These are phyloP conservation scores for Ormyrus thymus DNA, from an alignment of 2,888 invertebrate species.

Conservation along the genomic window DNA sequence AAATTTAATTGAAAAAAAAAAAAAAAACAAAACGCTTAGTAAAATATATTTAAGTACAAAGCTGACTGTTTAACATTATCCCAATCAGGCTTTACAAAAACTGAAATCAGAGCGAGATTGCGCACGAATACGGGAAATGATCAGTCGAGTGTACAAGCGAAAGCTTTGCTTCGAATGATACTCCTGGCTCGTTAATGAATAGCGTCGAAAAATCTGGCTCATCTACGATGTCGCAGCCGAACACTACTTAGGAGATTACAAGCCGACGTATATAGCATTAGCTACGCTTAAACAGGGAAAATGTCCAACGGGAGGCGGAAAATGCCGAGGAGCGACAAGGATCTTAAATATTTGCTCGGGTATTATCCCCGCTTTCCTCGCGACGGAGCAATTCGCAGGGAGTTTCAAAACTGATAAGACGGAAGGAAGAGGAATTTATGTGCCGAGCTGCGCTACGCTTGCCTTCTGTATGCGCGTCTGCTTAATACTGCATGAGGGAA, in stretches of 20 bases:
- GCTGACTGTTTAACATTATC: too few relatives aligned
- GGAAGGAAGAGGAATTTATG: not conserved
- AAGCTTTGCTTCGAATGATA: slow-evolving; percentile 17
- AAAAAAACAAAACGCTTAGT: too few relatives aligned
- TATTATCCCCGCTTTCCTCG: slow-evolving; percentile 24
- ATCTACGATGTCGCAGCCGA: not conserved
- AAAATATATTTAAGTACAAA: too few relatives aligned
- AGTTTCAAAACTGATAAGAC: slow-evolving; percentile 30
- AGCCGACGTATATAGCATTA: not conserved
- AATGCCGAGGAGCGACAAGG: slow-evolving; percentile 9
- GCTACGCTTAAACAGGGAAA: too few relatives aligned
- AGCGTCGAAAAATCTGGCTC: slow-evolving; percentile 25
- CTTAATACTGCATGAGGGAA: not conserved
- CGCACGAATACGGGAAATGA: slow-evolving; percentile 21
- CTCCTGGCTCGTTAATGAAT: slow-evolving; percentile 48
- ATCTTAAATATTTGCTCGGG: slow-evolving; percentile 37
- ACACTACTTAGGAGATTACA: slow-evolving; percentile 27
- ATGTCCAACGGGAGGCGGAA: not conserved
- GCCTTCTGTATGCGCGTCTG: not conserved
- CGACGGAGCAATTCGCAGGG: not conserved
- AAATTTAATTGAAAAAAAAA: too few relatives aligned
- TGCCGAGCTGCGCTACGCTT: not conserved
- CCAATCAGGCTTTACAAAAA: slow-evolving; percentile 8
- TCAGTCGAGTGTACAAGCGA: slow-evolving; percentile 16
- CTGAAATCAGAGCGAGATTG: slow-evolving; percentile 19